Conservation (phyloP, 2,797 vertebrate species). For the Anguilla obscura region DNA sequence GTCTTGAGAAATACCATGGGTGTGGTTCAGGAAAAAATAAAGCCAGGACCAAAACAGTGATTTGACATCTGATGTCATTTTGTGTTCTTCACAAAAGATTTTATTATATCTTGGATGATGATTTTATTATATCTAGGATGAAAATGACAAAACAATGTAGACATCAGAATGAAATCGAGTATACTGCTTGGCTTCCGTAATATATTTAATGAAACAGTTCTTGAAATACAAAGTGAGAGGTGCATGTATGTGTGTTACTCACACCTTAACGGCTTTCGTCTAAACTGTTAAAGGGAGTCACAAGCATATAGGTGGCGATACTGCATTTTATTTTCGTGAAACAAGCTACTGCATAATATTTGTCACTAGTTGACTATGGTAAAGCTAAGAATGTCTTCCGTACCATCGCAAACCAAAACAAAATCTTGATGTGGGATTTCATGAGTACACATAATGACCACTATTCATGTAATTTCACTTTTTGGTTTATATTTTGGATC, state of each 20-base stretch:
- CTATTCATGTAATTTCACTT: constrained; percentile 48
- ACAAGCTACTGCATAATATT: background rate
- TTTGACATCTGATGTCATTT: too few species aligned
- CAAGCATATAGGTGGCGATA: background rate
- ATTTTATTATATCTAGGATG: too few species aligned
- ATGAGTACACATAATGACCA: constrained; percentile 39
- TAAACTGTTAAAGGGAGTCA: background rate
- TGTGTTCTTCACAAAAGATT: too few species aligned
- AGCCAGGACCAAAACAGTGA: too few species aligned
- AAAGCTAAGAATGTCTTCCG: constrained; percentile 14
- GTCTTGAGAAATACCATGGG: background rate
- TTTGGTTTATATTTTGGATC: constrained; percentile 39
- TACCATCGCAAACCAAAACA: background rate
- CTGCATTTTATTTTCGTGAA: background rate
- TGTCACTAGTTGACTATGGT: constrained; percentile 13
- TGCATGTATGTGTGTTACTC: background rate
- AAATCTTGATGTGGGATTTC: background rate
- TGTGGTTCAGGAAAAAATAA: too few species aligned
- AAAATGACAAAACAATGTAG: too few species aligned
- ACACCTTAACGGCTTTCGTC: background rate
- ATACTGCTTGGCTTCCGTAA: background rate
- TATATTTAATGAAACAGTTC: background rate
- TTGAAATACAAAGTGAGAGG: background rate
- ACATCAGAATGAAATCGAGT: too few species aligned
- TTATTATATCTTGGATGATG: too few species aligned